Base-by-base conservation (phyloP, 2,888 invertebrate genomes). In the Epinotia brunnichana region DNA sequence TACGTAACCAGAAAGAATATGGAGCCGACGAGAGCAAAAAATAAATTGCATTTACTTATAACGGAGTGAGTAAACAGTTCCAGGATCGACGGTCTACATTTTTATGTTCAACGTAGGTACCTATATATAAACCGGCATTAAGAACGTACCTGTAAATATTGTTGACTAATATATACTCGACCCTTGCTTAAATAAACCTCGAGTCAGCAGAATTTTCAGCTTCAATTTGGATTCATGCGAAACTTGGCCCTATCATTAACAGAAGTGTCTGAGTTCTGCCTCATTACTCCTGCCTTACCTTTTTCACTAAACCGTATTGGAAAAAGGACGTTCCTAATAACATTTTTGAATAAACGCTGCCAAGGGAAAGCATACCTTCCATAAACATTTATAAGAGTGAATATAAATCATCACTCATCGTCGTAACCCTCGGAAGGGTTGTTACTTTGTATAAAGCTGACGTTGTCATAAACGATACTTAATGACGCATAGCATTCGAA, bases 401-500 rank as follows among this genome's bases (percentile, higher is more conserved):
- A 82, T 84, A 78, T 85, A 76, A 80, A 76, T 74, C 82, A 77
- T 74, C 71, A 75, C 76, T 75, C 77, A 74, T 72, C 75, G 69
- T 74, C 80, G 76, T 77, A 80, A 79, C 81, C 81, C 80, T 78
- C 78, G 80, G 84, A 88, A 89, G 88, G 87, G 86, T 89, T 90
- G 88, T 89, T 90, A 89, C 85, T 88, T 88, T 87, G 84, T 89
- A 86, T 87, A 88, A 89, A 85, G 89, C 88, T 87, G 87, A 90
- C 86, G 85, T 85, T 79, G 83, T 86, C 88, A 84, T 87, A 87
- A 89, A 88, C 87, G 87, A 86, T 87, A 88, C 87, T 87, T 89
- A 90, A 90, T 90, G 90, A 88, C 84, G 88, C 88, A 89, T 90
- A 87, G 89, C 90, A 90, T 90, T 89, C 86, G 78, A 83, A 85